Evolutionary conservation across 2,113 vertebrate genomes (phyloP).

Genomic region (Heteronetta atricapilla): DNA sequence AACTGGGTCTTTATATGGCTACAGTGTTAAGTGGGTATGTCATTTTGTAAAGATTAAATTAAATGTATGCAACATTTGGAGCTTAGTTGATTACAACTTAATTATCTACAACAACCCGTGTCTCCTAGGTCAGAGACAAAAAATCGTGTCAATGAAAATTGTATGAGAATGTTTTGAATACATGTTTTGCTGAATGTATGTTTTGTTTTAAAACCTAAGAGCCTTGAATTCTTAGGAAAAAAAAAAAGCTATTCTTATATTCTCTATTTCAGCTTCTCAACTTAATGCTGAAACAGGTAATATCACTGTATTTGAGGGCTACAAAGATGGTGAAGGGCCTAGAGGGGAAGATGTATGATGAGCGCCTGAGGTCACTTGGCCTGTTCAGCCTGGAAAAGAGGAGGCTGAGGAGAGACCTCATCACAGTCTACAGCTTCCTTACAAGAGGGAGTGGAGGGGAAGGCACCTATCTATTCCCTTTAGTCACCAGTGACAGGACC

Average conservation of each 20-base stretch:
- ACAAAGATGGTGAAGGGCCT: no score
- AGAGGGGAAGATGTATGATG: no score
- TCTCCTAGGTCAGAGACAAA: background rate
- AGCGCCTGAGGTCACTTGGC: no score
- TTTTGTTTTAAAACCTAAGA: background rate
- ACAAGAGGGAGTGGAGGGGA: no score
- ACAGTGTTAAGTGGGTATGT: conserved; percentile 96
- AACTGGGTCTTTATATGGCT: conserved; percentile 97
- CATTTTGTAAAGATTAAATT: background rate
- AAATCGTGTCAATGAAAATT: background rate
- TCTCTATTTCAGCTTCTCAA: background rate
- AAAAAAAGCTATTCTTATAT: background rate
- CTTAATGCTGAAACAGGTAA: background rate
- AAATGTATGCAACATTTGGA: background rate
- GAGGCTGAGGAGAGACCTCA: no score
- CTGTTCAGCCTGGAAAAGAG: no score
- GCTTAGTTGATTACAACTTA: background rate
- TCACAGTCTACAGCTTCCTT: no score
- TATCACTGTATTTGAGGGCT: background rate
- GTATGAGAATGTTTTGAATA: background rate
- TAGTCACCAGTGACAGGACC: no score
- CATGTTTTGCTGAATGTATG: background rate
- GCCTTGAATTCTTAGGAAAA: background rate
- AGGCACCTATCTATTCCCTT: no score
- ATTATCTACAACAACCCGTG: background rate